Percentiles rank a stretch among this genome's conserved stretches.
These are phyloP conservation scores for Cotesia typhae DNA, from an alignment of 1,140 invertebrate species.

Conservation along the genomic window DNA sequence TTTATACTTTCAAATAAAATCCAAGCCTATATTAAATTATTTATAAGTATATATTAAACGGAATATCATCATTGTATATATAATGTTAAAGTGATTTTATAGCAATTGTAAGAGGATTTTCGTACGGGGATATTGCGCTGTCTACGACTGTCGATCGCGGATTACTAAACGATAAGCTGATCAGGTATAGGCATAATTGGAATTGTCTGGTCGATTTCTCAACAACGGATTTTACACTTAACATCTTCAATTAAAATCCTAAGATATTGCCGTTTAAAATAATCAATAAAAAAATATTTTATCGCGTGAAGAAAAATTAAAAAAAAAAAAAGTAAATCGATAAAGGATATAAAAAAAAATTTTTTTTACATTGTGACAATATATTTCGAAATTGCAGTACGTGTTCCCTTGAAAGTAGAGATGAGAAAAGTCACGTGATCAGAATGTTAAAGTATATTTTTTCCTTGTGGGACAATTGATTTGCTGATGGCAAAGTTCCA, in stretches of 20 bases:
- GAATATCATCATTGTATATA: neutral
- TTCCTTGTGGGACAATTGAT: conserved; percentile 15
- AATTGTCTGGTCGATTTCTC: conserved; percentile 40
- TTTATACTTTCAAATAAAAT: too few species aligned
- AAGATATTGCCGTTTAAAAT: too few species aligned
- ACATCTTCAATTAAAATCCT: neutral
- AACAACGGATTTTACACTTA: conserved; percentile 12
- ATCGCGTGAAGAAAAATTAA: neutral
- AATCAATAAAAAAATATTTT: conserved; percentile 5
- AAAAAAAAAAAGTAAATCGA: conserved; percentile 26
- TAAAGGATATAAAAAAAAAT: conserved; percentile 6
- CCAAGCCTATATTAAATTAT: too few species aligned
- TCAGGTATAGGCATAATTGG: conserved; percentile 42
- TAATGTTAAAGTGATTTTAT: conserved; percentile 8
- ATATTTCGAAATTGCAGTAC: conserved; percentile 5
- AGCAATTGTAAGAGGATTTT: conserved; percentile 21
- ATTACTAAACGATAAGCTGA: conserved; percentile 41
- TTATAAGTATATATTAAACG: neutral
- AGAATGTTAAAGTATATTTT: conserved; percentile 8
- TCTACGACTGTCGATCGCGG: conserved; percentile 40
- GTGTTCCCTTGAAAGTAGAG: neutral
- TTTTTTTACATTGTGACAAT: neutral
- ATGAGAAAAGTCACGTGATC: conserved; percentile 8
- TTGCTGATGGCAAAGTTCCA: conserved; percentile 20
- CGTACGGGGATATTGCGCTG: conserved; percentile 11